phyloP scores from a whole-genome alignment of 2,113 vertebrate species.

The Sterrhoptilus dennistouni region DNA sequence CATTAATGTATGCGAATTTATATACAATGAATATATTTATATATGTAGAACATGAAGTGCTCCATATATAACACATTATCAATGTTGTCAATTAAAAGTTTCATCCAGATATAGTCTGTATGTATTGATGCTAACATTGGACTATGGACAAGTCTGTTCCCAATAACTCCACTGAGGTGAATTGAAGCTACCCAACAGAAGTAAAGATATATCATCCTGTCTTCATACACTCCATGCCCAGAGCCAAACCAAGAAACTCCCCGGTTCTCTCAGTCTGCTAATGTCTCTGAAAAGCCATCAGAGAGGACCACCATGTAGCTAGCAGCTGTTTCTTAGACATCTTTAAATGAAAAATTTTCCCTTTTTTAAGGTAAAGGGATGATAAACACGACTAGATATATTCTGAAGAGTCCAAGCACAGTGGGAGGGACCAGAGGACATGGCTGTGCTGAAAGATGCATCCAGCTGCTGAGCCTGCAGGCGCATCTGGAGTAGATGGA shows the following conservation, averaged over 20 bases:
- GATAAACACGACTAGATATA: not conserved
- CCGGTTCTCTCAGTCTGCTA: not conserved
- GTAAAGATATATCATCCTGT: not conserved
- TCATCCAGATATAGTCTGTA: not conserved
- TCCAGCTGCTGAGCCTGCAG: not conserved
- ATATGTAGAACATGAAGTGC: not conserved
- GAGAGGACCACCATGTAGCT: not conserved
- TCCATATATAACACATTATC: not conserved
- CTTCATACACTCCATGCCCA: not conserved
- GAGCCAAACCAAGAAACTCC: not conserved
- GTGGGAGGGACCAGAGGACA: not conserved
- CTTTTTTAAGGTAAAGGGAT: not conserved
- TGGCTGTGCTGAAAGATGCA: not conserved
- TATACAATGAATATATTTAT: not conserved
- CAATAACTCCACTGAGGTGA: not conserved
- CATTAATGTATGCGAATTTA: not conserved
- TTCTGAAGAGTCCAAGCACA: not conserved
- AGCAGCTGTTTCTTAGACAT: constrained; percentile 10
- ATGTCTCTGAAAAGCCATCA: not conserved
- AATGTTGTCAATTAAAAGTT: not conserved
- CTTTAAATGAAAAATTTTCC: not conserved
- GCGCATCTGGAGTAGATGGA: not conserved
- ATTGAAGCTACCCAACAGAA: not conserved
- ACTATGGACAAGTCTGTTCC: not conserved
- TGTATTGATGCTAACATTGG: accelerated